Evolutionary conservation across 2,797 vertebrate genomes (phyloP).

Genomic region (Lophotriccus pileatus): DNA sequence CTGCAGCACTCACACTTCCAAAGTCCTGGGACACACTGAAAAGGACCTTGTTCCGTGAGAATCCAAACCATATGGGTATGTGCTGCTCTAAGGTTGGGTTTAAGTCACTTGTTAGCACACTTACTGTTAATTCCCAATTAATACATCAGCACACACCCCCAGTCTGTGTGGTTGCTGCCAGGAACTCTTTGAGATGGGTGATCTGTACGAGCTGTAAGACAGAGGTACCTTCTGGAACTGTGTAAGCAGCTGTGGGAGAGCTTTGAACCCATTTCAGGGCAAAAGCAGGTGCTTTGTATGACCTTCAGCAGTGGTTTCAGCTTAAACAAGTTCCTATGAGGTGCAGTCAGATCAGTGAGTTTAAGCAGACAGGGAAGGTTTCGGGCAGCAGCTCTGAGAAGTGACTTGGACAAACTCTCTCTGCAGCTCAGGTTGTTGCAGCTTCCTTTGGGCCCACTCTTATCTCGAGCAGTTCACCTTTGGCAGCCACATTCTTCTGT

Average conservation of each 20-base stretch:
- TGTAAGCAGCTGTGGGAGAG: background rate
- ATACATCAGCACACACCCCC: background rate
- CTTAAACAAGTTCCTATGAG: background rate
- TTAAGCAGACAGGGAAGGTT: background rate
- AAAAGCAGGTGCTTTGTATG: background rate
- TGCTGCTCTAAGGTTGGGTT: background rate
- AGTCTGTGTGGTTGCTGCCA: background rate
- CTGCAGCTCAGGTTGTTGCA: background rate
- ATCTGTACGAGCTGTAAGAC: background rate
- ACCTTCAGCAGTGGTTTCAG: background rate
- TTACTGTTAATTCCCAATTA: background rate
- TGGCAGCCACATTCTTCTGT: background rate
- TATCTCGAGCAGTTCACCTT: background rate
- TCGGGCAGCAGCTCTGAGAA: background rate
- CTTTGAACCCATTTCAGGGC: background rate
- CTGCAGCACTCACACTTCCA: background rate
- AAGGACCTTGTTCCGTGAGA: background rate
- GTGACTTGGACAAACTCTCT: background rate
- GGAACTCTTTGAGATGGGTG: background rate
- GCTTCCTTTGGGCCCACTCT: background rate
- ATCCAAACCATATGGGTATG: background rate
- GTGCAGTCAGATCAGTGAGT: background rate
- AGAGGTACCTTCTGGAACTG: background rate
- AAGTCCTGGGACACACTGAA: background rate
- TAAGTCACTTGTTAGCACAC: background rate